Conservation (phyloP, 2,113 vertebrate species). For the Colius striatus region DNA sequence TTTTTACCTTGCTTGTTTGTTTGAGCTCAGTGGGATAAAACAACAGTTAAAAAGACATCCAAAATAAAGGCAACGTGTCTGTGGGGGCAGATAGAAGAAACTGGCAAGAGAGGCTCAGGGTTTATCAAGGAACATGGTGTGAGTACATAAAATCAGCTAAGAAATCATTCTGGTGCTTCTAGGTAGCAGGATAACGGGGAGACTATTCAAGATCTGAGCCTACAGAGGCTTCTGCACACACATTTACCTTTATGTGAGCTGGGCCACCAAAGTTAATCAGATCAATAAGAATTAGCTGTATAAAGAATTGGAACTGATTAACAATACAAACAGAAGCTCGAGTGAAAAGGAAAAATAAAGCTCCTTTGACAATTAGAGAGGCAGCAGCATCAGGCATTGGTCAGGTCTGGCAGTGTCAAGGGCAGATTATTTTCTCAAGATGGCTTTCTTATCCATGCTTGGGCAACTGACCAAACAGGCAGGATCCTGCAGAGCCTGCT, state of each 20-base stretch:
- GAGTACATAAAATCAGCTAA: not conserved
- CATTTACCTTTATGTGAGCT: not conserved
- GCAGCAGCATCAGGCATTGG: not conserved
- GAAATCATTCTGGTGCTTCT: not conserved
- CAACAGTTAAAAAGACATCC: not conserved
- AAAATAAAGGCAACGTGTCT: not conserved
- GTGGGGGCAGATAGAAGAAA: not conserved
- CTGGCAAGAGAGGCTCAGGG: not conserved
- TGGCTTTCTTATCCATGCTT: accelerated
- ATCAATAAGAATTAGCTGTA: not conserved
- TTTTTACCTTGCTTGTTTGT: not conserved
- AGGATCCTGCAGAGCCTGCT: not conserved
- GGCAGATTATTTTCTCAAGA: not conserved
- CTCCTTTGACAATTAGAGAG: not conserved
- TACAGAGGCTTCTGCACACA: not conserved
- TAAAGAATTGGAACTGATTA: not conserved
- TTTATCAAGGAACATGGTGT: not conserved
- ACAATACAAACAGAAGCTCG: not conserved
- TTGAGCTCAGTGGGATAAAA: not conserved
- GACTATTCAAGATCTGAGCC: not conserved
- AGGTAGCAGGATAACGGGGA: not conserved
- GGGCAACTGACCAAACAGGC: not conserved
- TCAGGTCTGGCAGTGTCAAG: not conserved
- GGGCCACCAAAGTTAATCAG: not conserved
- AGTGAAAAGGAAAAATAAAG: not conserved